Conservation (phyloP, 2,113 vertebrate species). For the Procavia capensis region DNA sequence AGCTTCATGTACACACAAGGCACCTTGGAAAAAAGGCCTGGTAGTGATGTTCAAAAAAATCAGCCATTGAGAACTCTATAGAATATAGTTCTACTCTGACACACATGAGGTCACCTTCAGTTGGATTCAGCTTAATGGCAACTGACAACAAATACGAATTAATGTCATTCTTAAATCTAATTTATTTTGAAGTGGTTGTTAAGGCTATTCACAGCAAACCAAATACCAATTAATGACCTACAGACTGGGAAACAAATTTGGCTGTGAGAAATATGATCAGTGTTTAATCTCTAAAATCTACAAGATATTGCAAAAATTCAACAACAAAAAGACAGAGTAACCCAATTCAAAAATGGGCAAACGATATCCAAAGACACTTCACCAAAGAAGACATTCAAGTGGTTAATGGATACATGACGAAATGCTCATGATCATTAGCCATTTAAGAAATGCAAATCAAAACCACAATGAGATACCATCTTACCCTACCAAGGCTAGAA, state of each 20-base stretch:
- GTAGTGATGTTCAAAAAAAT: not conserved
- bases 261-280: no score
- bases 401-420: no score
- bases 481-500: no score
- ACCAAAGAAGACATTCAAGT: no score
- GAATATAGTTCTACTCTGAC: not conserved
- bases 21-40: not conserved
- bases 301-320: no score
- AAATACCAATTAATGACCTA: not conserved
- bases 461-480: no score
- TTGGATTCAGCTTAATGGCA: not conserved
- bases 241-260: not conserved
- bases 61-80: not conserved
- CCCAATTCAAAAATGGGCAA: no score
- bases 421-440: no score
- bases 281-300: no score
- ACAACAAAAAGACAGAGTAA: no score
- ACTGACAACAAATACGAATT: not conserved
- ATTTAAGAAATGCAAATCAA: no score
- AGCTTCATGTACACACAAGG: not conserved
- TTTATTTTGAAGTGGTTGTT: not conserved
- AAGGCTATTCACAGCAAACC: not conserved
- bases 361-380: no score
- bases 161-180: not conserved
- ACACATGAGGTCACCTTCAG: not conserved